Base-by-base conservation (phyloP, 2,797 vertebrate genomes). In the Cossypha dichroa region DNA sequence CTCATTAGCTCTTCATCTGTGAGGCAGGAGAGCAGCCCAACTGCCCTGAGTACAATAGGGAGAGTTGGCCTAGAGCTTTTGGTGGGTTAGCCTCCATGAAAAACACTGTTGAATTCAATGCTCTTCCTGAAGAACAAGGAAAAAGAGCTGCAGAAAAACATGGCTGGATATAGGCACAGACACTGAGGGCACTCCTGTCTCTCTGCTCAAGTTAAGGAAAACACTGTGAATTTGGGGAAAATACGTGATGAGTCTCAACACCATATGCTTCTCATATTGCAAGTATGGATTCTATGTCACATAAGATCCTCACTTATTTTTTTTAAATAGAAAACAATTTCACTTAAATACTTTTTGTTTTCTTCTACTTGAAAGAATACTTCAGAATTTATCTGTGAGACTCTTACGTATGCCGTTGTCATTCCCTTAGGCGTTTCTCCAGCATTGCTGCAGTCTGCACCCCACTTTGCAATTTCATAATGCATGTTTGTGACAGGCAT, bases 401-500 rank as follows among this genome's bases (percentile, higher is more conserved):
- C 89, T 77, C 55, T 63, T 56, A 56, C 78, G 63, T 60, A 48
- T 49, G 45, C 56, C 10, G 3, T 87, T 94, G n/a, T 51, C 33
- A 48, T 76, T 77, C 75, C 84, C 60, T 81, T 48, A 82, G 75
- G 68, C 78, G 0, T 69, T 85, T 74, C 72, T 84, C 21, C 55
- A 82, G 43, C 51, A 58, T 34, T 91, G 82, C 68, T 80, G 62
- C 84, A 58, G 48, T 76, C 75, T 96, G 74, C 59, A 90, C 56
- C 67, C 67, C 36, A 77, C 59, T 75, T 82, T 67, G 59, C 51
- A 83, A 48, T 96, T 83, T 93, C 36, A 36, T 84, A 68, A 55
- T 70, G 46, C 49, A 20, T 80, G 52, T 88, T 92, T 91, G 70
- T 87, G 83, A 78, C 85, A 88, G 81, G 75, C 93, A 64, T 88